These are phyloP conservation scores for Lordiphosa clarofinis DNA, from an alignment of 1,140 invertebrate species.

Conservation along the genomic window DNA sequence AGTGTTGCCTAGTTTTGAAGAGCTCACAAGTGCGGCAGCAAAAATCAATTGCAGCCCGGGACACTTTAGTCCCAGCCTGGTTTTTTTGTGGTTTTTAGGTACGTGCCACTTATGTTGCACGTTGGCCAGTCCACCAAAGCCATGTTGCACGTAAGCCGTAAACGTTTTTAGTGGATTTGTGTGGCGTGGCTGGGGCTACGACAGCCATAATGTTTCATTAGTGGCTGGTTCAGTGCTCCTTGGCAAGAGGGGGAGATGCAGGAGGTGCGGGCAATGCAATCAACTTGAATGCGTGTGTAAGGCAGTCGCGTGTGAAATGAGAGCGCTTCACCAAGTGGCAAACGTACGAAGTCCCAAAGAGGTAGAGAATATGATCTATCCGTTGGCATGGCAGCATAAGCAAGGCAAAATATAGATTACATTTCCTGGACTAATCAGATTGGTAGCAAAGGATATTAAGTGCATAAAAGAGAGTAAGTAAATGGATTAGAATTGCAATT, in stretches of 20 bases:
- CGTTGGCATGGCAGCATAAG: not conserved
- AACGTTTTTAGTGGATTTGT: constrained; percentile 74
- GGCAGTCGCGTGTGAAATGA: constrained; percentile 14
- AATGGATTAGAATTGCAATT: not conserved
- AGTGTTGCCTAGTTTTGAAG: constrained; percentile 16
- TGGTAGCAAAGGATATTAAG: not conserved
- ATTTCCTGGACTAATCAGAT: not conserved
- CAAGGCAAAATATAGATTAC: constrained; percentile 5
- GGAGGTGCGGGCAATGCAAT: not conserved
- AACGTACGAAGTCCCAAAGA: constrained; percentile 5
- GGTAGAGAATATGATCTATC: constrained; percentile 24
- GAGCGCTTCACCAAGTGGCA: not conserved
- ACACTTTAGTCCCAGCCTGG: constrained; percentile 51
- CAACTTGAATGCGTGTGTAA: constrained; percentile 12
- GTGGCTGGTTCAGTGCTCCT: constrained; percentile 42
- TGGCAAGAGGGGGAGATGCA: constrained; percentile 11
- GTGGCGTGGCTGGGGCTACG: constrained; percentile 57
- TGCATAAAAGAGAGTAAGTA: not conserved
- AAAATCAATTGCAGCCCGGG: constrained; percentile 66
- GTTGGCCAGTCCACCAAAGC: constrained; percentile 28
- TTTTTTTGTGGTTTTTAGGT: constrained; percentile 15
- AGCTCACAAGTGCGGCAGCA: constrained; percentile 1
- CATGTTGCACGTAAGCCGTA: constrained; percentile 70
- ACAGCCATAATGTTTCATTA: constrained; percentile 71
- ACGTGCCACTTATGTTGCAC: constrained; percentile 65